Percentiles rank a stretch among this genome's conserved stretches.
These are phyloP conservation scores for Corythornis madagascariensis DNA, from an alignment of 2,113 vertebrate genomes.

Conservation along the genomic window DNA sequence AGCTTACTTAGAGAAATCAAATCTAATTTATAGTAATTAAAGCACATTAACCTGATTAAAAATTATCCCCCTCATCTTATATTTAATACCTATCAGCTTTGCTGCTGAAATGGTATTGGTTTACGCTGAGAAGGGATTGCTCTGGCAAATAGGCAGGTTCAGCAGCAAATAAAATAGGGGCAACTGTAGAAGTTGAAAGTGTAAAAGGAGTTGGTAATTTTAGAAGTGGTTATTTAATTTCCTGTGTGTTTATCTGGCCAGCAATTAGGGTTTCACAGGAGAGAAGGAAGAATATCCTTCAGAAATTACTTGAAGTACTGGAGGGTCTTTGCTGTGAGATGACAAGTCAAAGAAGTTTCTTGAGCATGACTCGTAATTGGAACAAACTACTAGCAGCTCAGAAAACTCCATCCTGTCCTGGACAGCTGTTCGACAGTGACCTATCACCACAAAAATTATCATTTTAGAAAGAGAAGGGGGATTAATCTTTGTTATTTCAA, in stretches of 20 bases:
- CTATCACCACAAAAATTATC: background rate
- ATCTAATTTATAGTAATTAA: slow-evolving; percentile 63
- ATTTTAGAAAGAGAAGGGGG: background rate
- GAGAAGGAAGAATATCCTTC: background rate
- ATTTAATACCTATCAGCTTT: slow-evolving; percentile 30
- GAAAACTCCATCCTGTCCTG: background rate
- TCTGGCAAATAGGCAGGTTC: background rate
- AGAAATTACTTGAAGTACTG: background rate
- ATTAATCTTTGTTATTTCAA: background rate
- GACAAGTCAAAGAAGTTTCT: background rate
- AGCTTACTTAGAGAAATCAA: slow-evolving; percentile 42
- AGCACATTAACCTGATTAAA: slow-evolving; percentile 62
- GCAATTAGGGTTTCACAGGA: background rate
- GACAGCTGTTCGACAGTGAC: background rate
- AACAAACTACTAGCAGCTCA: background rate
- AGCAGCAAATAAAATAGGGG: background rate
- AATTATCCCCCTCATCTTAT: slow-evolving; percentile 29
- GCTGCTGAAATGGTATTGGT: background rate
- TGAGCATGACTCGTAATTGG: background rate
- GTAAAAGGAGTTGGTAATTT: background rate
- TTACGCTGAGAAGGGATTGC: background rate
- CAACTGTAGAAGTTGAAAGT: background rate
- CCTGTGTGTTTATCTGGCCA: background rate
- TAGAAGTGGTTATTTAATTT: background rate
- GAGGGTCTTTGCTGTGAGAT: background rate